Evolutionary conservation across 2,113 vertebrate genomes (phyloP).

Genomic region (Sphyrna mokarran): DNA sequence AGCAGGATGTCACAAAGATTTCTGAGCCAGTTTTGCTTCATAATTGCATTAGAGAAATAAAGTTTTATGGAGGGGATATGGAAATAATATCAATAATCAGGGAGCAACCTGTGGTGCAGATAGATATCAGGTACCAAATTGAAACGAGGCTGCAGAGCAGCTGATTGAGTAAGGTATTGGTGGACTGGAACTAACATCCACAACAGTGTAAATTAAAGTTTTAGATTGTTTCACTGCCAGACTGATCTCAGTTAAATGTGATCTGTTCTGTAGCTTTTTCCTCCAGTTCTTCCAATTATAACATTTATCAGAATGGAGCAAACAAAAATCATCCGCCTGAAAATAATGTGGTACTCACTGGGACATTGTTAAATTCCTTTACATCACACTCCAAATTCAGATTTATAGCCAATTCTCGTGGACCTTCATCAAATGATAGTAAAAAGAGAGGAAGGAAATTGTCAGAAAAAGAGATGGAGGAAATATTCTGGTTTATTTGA

Average conservation of each 20-base stretch:
- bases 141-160: neutral
- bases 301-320: neutral
- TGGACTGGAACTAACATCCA: neutral
- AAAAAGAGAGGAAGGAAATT: neutral
- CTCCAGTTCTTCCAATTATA: neutral
- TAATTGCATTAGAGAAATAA: neutral
- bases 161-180: neutral
- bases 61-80: neutral
- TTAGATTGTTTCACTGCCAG: neutral
- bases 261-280: neutral
- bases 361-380: neutral
- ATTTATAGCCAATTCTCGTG: neutral
- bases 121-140: neutral
- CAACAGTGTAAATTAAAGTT: neutral
- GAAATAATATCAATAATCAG: neutral
- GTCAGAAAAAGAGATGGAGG: neutral
- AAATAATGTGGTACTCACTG: neutral
- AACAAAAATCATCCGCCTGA: neutral
- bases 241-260: neutral
- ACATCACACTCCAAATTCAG: neutral
- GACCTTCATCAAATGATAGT: neutral
- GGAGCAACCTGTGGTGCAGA: neutral
- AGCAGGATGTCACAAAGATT: neutral
- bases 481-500: neutral
- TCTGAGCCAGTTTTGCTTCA: neutral